Evolutionary conservation across 2,113 vertebrate genomes (phyloP).

Genomic region (Athene cunicularia): DNA sequence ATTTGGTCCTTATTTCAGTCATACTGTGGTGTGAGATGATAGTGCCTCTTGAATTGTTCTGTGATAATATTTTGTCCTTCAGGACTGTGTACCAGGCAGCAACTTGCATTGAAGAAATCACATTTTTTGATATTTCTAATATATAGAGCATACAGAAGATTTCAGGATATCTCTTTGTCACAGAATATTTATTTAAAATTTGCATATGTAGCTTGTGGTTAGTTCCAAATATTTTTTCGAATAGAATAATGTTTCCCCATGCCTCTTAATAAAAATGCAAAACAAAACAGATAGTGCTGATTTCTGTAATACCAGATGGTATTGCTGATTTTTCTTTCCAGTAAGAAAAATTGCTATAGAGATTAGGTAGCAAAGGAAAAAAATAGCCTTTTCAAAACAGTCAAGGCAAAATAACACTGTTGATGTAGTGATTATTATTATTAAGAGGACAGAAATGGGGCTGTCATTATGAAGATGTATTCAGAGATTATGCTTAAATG

Average conservation of each 20-base stretch:
- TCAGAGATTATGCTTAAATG: constrained; percentile 46
- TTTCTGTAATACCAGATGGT: background rate
- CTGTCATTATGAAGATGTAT: constrained; percentile 66
- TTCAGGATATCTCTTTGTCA: background rate
- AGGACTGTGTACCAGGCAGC: background rate
- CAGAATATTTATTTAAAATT: background rate
- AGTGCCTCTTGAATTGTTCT: background rate
- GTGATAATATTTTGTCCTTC: constrained; percentile 14
- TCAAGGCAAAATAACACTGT: constrained; percentile 53
- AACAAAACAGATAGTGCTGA: background rate
- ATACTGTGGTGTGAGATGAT: background rate
- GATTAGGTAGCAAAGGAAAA: background rate
- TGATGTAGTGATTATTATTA: constrained; percentile 65
- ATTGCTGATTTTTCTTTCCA: constrained; percentile 15
- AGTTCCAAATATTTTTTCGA: background rate
- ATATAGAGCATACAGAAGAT: background rate
- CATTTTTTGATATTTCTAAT: background rate
- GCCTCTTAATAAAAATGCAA: background rate
- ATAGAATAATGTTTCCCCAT: background rate
- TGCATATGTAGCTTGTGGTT: background rate
- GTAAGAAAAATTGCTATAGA: constrained; percentile 1
- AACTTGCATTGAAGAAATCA: background rate
- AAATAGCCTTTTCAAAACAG: constrained; percentile 44
- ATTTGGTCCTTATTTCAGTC: background rate
- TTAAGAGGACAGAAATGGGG: constrained; percentile 55